Conservation (phyloP, 1,140 invertebrate genomes). For the Rhynchophorus ferrugineus region DNA sequence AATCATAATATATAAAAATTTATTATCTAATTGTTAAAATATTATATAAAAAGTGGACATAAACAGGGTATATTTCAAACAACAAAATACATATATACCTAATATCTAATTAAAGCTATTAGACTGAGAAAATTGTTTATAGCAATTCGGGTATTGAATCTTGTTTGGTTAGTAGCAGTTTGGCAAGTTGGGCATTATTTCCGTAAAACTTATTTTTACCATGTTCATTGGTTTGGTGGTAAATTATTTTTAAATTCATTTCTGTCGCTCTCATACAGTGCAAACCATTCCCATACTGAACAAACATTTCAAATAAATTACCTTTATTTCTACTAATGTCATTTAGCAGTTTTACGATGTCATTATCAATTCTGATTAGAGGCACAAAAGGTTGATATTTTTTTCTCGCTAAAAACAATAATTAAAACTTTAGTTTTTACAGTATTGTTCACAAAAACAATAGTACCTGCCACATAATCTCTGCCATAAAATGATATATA, state of each 20-base stretch:
- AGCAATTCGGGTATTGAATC: conserved; percentile 17
- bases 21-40: too few relatives aligned
- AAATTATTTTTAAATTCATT: conserved; percentile 56
- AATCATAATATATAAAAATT: too few relatives aligned
- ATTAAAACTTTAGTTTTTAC: neutral
- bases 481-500: conserved; percentile 74
- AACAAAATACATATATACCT: too few relatives aligned
- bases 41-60: too few relatives aligned
- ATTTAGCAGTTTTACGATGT: conserved; percentile 47
- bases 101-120: too few relatives aligned
- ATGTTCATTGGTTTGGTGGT: conserved; percentile 36
- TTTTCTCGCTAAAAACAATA: conserved; percentile 52
- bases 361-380: conserved; percentile 53
- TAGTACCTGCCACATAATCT: conserved; percentile 71
- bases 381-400: conserved; percentile 50
- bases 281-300: conserved; percentile 47
- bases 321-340: conserved; percentile 34
- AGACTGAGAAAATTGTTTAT: too few relatives aligned
- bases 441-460: too few relatives aligned
- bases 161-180: conserved; percentile 27
- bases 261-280: conserved; percentile 67
- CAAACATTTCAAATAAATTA: conserved; percentile 59
- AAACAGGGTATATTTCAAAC: too few relatives aligned
- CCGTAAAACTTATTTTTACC: conserved; percentile 34
- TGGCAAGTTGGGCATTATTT: conserved; percentile 35